phyloP scores from a whole-genome alignment of 2,888 invertebrate species.

The Cepaea hortensis region DNA sequence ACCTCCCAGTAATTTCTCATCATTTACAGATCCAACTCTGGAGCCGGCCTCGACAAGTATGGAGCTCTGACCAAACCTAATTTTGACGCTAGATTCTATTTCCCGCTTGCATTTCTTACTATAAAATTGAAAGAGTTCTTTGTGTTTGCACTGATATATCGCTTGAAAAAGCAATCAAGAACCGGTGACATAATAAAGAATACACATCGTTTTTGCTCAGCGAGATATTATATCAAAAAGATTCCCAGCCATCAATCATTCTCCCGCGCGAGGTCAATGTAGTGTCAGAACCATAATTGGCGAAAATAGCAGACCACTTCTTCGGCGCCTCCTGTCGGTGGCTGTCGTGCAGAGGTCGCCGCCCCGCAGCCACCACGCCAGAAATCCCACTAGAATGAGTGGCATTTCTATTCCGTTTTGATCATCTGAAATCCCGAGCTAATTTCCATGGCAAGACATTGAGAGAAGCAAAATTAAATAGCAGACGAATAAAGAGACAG shows the following conservation, averaged over 20 bases:
- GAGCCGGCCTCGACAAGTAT: not conserved
- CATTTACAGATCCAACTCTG: not conserved
- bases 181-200: constrained; percentile 44
- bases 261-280: constrained; percentile 23
- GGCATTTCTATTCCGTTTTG: constrained; percentile 46
- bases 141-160: constrained; percentile 25
- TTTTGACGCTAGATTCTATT: not conserved
- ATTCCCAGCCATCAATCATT: constrained; percentile 37
- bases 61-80: not conserved
- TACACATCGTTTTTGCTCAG: constrained; percentile 32
- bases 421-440: constrained; percentile 45
- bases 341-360: constrained; percentile 44
- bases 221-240: constrained; percentile 35
- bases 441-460: constrained; percentile 45
- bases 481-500: constrained; percentile 25
- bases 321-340: constrained; percentile 43
- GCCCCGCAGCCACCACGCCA: constrained; percentile 27
- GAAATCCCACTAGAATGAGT: constrained; percentile 35
- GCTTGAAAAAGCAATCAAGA: constrained; percentile 41
- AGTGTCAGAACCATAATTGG: constrained; percentile 46
- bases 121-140: not conserved
- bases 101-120: not conserved
- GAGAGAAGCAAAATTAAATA: constrained; percentile 47
- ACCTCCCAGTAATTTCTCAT: not conserved
- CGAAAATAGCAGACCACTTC: constrained; percentile 41